Percentiles rank a stretch among this genome's conserved stretches.
Evolutionary conservation across 2,797 vertebrate species (phyloP).

Genomic region (Cirrhinus mrigala): DNA sequence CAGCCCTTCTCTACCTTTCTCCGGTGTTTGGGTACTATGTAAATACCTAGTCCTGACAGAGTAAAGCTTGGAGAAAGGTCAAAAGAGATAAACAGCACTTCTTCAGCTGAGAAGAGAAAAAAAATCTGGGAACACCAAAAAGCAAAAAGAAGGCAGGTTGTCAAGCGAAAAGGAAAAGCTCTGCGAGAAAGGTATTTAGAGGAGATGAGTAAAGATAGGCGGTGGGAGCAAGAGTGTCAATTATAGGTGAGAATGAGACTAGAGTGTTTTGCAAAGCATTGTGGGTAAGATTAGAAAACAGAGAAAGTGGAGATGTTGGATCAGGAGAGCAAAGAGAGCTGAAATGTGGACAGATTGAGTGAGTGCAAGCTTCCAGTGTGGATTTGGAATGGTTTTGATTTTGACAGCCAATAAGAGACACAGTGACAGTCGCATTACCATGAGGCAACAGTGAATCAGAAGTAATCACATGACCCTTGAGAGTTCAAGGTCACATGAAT

Average conservation of each 20-base stretch:
- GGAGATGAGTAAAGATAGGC: not conserved
- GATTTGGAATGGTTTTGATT: slow-evolving; percentile 29
- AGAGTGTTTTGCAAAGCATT: slow-evolving; percentile 22
- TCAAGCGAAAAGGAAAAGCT: not conserved
- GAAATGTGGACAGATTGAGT: slow-evolving; percentile 15
- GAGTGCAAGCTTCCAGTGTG: slow-evolving; percentile 37
- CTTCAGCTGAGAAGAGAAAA: slow-evolving; percentile 10
- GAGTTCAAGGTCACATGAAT: not conserved
- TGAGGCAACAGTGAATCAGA: not conserved
- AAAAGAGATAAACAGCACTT: slow-evolving; percentile 66
- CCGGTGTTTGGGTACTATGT: slow-evolving; percentile 57
- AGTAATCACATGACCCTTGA: slow-evolving; percentile 24
- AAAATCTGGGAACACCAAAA: slow-evolving; percentile 11
- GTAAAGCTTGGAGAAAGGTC: slow-evolving; percentile 75
- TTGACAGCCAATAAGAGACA: slow-evolving; percentile 50
- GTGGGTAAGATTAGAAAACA: slow-evolving; percentile 24
- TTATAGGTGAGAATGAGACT: slow-evolving; percentile 18
- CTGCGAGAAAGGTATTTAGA: not conserved
- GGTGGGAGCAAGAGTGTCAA: not conserved
- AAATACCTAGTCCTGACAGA: slow-evolving; percentile 68
- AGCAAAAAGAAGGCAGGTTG: not conserved
- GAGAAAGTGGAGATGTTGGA: not conserved
- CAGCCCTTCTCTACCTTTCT: slow-evolving; percentile 50
- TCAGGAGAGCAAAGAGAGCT: slow-evolving; percentile 16
- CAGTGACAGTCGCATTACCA: slow-evolving; percentile 29